These are phyloP conservation scores for Lasioglossum marginatum DNA, from an alignment of 2,888 invertebrate genomes.

Conservation along the genomic window DNA sequence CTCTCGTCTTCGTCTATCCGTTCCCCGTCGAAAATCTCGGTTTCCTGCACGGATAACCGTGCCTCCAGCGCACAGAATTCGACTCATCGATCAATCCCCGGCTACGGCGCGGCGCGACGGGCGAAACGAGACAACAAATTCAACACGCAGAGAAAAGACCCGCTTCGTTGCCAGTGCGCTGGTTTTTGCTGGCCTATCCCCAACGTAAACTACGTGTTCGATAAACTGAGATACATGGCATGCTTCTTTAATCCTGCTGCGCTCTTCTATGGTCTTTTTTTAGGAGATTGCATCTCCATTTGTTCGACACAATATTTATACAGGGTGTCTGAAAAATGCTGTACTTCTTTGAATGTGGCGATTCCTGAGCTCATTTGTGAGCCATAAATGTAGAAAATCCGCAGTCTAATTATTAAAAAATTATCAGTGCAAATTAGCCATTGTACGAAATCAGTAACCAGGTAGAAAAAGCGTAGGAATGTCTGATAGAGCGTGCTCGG, in stretches of 20 bases:
- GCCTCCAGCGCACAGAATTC: neutral
- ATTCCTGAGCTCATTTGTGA: too few relatives aligned
- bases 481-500: neutral
- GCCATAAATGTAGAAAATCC: neutral
- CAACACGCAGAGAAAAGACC: neutral
- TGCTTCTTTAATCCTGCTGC: neutral
- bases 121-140: constrained; percentile 8
- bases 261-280: neutral
- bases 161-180: neutral
- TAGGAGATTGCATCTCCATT: neutral
- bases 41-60: constrained; percentile 9
- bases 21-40: constrained; percentile 42
- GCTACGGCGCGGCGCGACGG: neutral
- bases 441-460: neutral
- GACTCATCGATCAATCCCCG: constrained; percentile 12
- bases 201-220: neutral
- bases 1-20: neutral
- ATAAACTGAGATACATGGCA: neutral
- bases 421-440: neutral
- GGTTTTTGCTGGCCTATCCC: constrained; percentile 1
- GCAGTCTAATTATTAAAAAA: neutral
- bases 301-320: neutral
- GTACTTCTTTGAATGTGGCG: too few relatives aligned
- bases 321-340: too few relatives aligned
- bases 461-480: neutral